Percentiles rank a stretch among this genome's conserved stretches.
These are phyloP conservation scores for Poecilus cupreus DNA, from an alignment of 2,888 invertebrate genomes.

Conservation along the genomic window DNA sequence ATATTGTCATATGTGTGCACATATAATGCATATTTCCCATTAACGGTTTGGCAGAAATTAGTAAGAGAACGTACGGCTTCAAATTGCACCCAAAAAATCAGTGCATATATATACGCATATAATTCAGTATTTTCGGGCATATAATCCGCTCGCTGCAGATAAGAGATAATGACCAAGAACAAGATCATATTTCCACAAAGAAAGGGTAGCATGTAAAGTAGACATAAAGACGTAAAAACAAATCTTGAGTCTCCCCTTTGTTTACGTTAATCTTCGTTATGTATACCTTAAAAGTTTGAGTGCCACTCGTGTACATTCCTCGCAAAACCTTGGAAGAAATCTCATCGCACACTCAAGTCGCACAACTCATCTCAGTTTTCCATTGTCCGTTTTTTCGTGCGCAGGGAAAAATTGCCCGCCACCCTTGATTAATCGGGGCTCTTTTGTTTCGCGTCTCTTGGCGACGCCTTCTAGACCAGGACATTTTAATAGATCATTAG, in stretches of 20 bases:
- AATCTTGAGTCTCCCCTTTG: background rate
- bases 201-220: too few species aligned
- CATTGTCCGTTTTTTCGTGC: conserved; percentile 37
- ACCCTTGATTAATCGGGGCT: conserved; percentile 15
- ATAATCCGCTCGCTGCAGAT: too few species aligned
- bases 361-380: conserved; percentile 23
- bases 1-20: too few species aligned
- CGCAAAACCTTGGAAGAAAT: background rate
- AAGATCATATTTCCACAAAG: too few species aligned
- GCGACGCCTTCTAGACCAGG: background rate
- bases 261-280: background rate
- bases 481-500: conserved; percentile 56
- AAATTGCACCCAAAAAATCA: too few species aligned
- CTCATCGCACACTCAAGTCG: background rate
- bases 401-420: conserved; percentile 22
- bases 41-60: too few species aligned
- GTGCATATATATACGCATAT: too few species aligned
- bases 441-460: conserved; percentile 42
- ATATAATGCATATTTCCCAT: too few species aligned
- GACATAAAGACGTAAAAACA: background rate
- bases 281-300: conserved; percentile 32
- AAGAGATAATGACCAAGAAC: too few species aligned
- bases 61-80: too few species aligned
- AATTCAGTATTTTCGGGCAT: too few species aligned
- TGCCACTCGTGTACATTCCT: background rate